phyloP scores from a whole-genome alignment of 2,888 invertebrate species.

The Sphinx pinastri region DNA sequence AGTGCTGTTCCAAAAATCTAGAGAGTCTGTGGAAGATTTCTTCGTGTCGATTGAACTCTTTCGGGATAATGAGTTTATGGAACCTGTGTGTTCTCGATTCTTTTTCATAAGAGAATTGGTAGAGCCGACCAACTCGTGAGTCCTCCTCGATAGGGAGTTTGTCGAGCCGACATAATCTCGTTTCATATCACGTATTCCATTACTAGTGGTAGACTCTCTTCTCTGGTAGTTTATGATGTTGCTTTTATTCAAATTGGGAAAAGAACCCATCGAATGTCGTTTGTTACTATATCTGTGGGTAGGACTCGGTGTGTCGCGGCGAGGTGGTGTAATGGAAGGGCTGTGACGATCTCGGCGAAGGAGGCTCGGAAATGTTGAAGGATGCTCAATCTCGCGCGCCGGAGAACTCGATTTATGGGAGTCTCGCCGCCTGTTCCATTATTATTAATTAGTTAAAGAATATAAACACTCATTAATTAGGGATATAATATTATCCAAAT shows the following conservation, averaged over 20 bases:
- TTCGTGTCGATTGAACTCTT: conserved; percentile 80
- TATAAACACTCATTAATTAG: neutral
- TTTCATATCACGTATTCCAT: conserved; percentile 76
- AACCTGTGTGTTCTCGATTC: conserved; percentile 57
- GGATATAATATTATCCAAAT: neutral
- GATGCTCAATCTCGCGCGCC: conserved; percentile 86
- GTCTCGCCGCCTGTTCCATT: conserved; percentile 82
- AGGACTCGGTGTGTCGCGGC: conserved; percentile 78
- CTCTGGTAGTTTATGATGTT: conserved; percentile 74
- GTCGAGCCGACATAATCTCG: conserved; percentile 80
- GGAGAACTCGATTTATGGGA: conserved; percentile 84
- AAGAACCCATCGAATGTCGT: conserved; percentile 77
- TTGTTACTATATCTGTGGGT: conserved; percentile 67
- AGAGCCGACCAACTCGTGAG: conserved; percentile 70
- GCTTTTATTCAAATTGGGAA: conserved; percentile 68
- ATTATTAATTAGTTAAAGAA: conserved; percentile 39
- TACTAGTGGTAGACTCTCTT: conserved; percentile 69
- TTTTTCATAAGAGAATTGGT: conserved; percentile 76
- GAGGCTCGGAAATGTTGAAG: conserved; percentile 88
- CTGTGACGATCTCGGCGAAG: conserved; percentile 85
- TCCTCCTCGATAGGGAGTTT: conserved; percentile 70
- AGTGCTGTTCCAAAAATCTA: conserved; percentile 87
- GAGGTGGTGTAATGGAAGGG: conserved; percentile 74
- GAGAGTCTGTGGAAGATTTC: conserved; percentile 87
- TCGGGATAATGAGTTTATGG: conserved; percentile 72